phyloP scores from a whole-genome alignment of 23 tunicate genomes.

The Clavelina lepadiformis region DNA sequence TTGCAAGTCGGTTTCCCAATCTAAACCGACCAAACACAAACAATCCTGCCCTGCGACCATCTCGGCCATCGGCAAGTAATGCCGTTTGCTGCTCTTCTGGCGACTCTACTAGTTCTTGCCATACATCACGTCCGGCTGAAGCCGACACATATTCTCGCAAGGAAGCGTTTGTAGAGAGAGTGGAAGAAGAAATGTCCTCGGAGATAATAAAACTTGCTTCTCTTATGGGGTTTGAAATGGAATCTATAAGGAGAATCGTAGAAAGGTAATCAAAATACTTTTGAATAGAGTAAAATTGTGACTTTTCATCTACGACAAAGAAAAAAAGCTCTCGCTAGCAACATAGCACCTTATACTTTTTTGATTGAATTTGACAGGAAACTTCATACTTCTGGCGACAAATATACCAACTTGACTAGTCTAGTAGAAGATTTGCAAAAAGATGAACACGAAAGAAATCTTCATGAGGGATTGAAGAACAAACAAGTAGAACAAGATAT shows the following conservation, averaged over 20 bases:
- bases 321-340: not conserved
- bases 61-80: not conserved
- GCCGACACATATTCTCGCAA: not conserved
- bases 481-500: too few species aligned
- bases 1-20: constrained; percentile 20
- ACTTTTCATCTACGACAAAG: too few species aligned
- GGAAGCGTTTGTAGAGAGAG: not conserved
- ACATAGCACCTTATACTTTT: not conserved
- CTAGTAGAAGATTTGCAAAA: constrained; percentile 20
- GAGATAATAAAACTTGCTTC: too few species aligned
- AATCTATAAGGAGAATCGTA: not conserved
- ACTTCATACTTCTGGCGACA: not conserved
- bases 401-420: not conserved
- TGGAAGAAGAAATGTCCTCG: not conserved
- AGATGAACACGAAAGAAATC: constrained; percentile 1
- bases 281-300: too few species aligned
- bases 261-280: too few species aligned
- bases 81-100: not conserved
- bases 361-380: not conserved
- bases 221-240: constrained; percentile 12
- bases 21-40: constrained; percentile 19
- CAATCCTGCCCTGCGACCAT: not conserved
- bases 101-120: not conserved
- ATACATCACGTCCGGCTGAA: not conserved
- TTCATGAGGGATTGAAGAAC: not conserved